Conservation (phyloP, 2,888 invertebrate genomes). For the Lottia gigantea region DNA sequence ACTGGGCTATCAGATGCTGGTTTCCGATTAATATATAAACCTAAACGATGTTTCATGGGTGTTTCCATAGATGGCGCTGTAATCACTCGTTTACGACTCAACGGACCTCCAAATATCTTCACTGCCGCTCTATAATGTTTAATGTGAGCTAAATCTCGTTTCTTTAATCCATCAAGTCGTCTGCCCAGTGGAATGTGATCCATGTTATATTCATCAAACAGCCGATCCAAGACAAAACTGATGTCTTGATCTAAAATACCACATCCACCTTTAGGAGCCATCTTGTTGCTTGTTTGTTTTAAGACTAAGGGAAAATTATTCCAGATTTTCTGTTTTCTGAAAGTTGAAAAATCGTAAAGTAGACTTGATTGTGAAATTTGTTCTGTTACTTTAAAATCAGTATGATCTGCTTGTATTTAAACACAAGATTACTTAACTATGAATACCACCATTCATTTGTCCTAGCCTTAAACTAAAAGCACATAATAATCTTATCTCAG, state of each 20-base stretch:
- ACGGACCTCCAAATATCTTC: constrained; percentile 62
- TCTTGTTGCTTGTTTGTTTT: constrained; percentile 16
- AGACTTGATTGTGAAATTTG: no score
- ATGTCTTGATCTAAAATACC: constrained; percentile 48
- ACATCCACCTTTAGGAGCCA: constrained; percentile 35
- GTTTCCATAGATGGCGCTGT: constrained; percentile 61
- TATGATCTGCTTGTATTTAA: no score
- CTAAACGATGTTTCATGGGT: constrained; percentile 53
- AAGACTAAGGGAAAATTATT: no score
- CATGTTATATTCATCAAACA: constrained; percentile 62
- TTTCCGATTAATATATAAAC: constrained; percentile 39
- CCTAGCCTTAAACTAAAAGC: no score
- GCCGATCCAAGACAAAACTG: constrained; percentile 55
- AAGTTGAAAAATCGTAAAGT: no score
- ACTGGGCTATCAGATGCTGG: constrained; percentile 36
- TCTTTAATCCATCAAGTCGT: constrained; percentile 54
- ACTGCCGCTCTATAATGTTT: constrained; percentile 63
- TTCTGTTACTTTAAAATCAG: no score
- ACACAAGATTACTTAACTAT: no score
- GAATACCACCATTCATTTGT: no score
- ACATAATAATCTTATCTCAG: no score
- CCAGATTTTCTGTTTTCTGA: no score
- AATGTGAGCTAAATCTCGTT: constrained; percentile 54
- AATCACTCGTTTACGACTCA: constrained; percentile 55
- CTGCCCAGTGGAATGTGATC: constrained; percentile 61